Evolutionary conservation across 2,113 vertebrate genomes (phyloP), one percentile per base, ranked within the genome.

Genomic region (crab-eating macaque (Macaca fascicularis)): DNA sequence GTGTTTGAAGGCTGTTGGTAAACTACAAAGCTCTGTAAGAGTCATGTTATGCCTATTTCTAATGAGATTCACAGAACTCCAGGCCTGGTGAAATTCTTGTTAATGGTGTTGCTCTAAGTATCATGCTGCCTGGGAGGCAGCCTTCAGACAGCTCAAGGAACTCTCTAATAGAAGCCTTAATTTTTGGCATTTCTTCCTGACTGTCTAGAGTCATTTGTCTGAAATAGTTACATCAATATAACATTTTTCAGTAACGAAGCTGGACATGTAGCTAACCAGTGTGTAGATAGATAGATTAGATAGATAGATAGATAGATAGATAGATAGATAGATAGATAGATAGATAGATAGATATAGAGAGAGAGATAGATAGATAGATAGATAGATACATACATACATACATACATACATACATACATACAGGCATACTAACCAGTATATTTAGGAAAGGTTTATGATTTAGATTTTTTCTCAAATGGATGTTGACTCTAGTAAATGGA

Each of bases 401-500:
- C 0, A 50, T 50, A 50, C 0, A 50, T 50, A 48, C 10, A 48
- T 48, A 48, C 48, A 48, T 48, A 48, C 10, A 48, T 48, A 64
- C 2, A 30, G 61, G 61, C 25, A 64, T 64, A 32, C 45, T 86
- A 69, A 95, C n/a, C 9, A 43, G 61, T 40, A 14, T 84, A n/a
- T 22, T 6, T 95, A 92, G 52, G n/a, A 97, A 94, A 97, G 74
- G 90, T 86, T 86, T 22, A 52, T 90, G 55, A n/a, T 93, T 94
- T 70, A 52, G n/a, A 79, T n/a, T 82, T 87, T 93, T 87, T 94
- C 90, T 64, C 67, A 82, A 32, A 59, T 90, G 8, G 8, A 64
- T 72, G 5, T 83, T 76, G 50, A 1, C n/a, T 72, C n/a, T 14
- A 50, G 59, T 20, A 1, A 96, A 85, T 90, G 8, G 8, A 61